Conservation (phyloP, 2,888 invertebrate genomes). For the Xestoiulus laeticollis region DNA sequence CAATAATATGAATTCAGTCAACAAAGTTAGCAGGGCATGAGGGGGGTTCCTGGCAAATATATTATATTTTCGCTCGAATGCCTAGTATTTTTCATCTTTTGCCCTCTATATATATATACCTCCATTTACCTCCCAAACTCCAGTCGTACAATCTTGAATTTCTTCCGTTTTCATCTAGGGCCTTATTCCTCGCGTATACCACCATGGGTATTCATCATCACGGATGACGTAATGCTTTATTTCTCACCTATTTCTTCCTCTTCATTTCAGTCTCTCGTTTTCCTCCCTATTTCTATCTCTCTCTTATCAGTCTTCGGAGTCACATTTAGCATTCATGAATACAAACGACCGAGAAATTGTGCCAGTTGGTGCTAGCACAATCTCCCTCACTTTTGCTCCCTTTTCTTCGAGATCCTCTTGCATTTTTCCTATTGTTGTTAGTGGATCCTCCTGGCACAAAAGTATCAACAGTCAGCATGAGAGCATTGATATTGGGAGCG, state of each 20-base stretch:
- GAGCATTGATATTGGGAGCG: slow-evolving; percentile 27
- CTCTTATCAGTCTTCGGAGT: slow-evolving; percentile 49
- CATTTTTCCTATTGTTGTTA: background rate
- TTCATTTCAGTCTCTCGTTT: slow-evolving; percentile 40
- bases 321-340: slow-evolving; percentile 52
- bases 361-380: slow-evolving; percentile 27
- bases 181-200: slow-evolving; percentile 1
- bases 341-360: slow-evolving; percentile 51
- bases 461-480: slow-evolving; percentile 39
- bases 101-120: background rate
- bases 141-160: background rate
- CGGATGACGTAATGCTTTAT: slow-evolving; percentile 30
- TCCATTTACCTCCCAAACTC: background rate
- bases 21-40: background rate
- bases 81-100: slow-evolving; percentile 20
- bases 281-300: slow-evolving; percentile 35
- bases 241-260: slow-evolving; percentile 46
- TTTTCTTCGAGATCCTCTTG: background rate
- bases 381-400: slow-evolving; percentile 25
- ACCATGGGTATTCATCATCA: slow-evolving; percentile 35
- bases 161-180: background rate
- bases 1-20: slow-evolving; percentile 5
- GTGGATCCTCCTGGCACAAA: background rate
- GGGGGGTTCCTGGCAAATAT: background rate
- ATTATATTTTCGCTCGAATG: slow-evolving; percentile 24